These are phyloP conservation scores for Dysidea cf. avara DNA, from an alignment of 37 sponge, comb jelly and placozoan species.

Conservation along the genomic window DNA sequence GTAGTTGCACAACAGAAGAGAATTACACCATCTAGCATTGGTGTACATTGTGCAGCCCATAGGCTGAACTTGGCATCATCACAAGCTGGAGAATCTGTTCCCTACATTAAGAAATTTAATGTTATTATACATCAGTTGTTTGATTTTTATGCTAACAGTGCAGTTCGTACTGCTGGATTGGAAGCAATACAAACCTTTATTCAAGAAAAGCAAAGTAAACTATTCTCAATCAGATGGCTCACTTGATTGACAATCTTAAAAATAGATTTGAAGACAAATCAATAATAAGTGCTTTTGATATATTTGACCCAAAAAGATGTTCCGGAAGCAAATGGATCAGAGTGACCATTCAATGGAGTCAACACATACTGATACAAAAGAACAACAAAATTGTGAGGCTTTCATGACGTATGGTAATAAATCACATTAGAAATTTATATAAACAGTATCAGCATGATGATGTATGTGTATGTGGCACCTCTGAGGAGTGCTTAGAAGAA, in stretches of 20 bases:
- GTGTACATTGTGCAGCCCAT: slow-evolving; percentile 20
- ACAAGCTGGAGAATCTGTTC: slow-evolving; percentile 16
- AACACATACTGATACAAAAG: too few species aligned
- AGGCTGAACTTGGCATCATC: slow-evolving; percentile 10
- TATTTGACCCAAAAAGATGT: neutral
- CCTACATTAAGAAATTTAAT: slow-evolving; percentile 22
- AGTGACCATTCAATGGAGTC: too few species aligned
- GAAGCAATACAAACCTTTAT: slow-evolving; percentile 10
- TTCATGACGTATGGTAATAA: too few species aligned
- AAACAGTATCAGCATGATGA: too few species aligned
- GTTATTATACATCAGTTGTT: slow-evolving; percentile 3
- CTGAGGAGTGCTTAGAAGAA: slow-evolving; percentile 27
- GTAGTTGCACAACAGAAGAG: slow-evolving; percentile 6
- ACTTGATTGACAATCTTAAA: slow-evolving; percentile 13
- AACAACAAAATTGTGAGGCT: too few species aligned
- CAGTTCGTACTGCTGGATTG: slow-evolving; percentile 21
- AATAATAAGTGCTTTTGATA: neutral
- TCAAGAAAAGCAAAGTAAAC: slow-evolving; percentile 14
- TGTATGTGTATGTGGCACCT: too few species aligned
- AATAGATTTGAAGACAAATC: slow-evolving; percentile 26
- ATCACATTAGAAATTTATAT: too few species aligned
- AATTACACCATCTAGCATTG: slow-evolving; percentile 1
- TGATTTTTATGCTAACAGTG: slow-evolving; percentile 15
- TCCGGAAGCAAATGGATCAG: too few species aligned
- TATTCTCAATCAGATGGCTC: slow-evolving; percentile 13